Conservation (phyloP, 2,113 vertebrate genomes). For the Nothocercus nigrocapillus region DNA sequence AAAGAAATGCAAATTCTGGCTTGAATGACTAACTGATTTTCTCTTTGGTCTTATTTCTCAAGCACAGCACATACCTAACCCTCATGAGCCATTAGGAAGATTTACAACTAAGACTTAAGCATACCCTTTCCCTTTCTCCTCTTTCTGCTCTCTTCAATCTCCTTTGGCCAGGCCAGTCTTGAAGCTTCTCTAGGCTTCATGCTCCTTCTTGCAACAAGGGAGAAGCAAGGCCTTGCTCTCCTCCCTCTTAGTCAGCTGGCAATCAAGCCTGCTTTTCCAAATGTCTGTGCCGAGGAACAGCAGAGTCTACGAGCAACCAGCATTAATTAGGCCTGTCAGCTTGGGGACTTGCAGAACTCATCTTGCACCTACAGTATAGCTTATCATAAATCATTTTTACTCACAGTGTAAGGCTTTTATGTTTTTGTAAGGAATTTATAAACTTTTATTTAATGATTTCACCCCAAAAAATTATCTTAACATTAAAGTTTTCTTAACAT, state of each 20-base stretch:
- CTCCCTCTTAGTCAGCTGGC: not conserved
- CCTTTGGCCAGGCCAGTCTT: not conserved
- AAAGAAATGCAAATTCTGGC: not conserved
- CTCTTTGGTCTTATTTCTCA: not conserved
- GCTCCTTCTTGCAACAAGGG: not conserved
- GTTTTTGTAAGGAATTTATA: not conserved
- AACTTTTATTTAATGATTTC: not conserved
- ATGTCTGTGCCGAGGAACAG: not conserved
- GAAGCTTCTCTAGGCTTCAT: rapidly evolving
- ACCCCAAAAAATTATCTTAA: not conserved
- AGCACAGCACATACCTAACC: not conserved
- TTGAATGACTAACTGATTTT: not conserved
- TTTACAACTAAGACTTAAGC: not conserved
- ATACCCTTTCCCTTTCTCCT: not conserved
- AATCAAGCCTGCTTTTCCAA: not conserved
- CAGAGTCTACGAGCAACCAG: rapidly evolving
- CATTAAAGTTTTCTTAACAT: not conserved
- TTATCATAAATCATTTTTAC: not conserved
- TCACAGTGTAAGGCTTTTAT: not conserved
- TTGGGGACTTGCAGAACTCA: not conserved
- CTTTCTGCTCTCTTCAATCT: not conserved
- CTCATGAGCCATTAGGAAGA: not conserved
- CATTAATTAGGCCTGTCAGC: not conserved
- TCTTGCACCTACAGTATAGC: not conserved
- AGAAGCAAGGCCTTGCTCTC: not conserved